Conservation (phyloP, 2,113 vertebrate species). For the Toxotes chatareus region DNA sequence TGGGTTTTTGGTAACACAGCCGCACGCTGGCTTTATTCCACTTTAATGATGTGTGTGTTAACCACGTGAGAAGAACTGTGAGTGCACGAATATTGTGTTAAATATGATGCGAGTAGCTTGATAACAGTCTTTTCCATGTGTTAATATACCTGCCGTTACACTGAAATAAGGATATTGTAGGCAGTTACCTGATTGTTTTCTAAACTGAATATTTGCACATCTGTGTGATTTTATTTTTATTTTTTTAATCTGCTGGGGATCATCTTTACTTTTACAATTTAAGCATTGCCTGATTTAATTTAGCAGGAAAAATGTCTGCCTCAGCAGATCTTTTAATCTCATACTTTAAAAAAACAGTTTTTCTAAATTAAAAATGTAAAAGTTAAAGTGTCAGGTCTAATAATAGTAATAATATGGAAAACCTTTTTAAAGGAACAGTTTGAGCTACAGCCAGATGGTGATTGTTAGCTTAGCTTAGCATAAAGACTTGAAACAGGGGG, state of each 20-base stretch:
- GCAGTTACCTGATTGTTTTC: slow-evolving; percentile 36
- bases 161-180: background rate
- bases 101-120: background rate
- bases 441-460: no score
- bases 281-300: background rate
- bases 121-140: background rate
- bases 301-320: no score
- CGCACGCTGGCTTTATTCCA: slow-evolving; percentile 31
- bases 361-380: background rate
- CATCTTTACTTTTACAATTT: background rate
- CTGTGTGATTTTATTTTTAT: background rate
- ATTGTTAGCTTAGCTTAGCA: no score
- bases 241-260: slow-evolving; percentile 19
- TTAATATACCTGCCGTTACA: slow-evolving; percentile 8
- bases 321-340: no score
- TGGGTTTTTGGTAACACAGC: slow-evolving; percentile 12
- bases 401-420: background rate
- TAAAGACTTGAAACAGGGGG: no score
- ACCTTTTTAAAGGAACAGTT: background rate
- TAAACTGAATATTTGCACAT: slow-evolving; percentile 59
- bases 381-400: background rate
- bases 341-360: no score
- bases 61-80: accelerated
- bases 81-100: background rate
- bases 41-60: background rate